Percentiles rank a stretch among this genome's conserved stretches.
Conservation (phyloP, 92 coral and sea anemone genomes). For the Scolanthus callimorphus region DNA sequence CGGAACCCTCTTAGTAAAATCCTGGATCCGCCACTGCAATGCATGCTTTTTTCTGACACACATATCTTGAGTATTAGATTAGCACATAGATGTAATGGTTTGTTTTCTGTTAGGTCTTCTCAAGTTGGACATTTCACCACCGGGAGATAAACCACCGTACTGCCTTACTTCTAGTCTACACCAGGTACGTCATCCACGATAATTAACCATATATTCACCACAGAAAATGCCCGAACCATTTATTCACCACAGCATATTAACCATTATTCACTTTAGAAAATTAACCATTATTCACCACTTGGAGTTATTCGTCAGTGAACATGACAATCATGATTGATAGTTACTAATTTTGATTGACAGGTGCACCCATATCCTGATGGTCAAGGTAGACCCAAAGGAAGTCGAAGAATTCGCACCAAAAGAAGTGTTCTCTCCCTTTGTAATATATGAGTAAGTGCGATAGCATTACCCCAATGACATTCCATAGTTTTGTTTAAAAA, state of each 20-base stretch:
- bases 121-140: constrained; percentile 94
- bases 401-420: constrained; percentile 93
- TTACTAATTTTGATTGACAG: constrained; percentile 44
- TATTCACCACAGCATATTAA: too few species aligned
- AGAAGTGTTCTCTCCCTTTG: constrained; percentile 89
- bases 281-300: too few species aligned
- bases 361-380: constrained; percentile 92
- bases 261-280: too few species aligned
- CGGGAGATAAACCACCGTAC: constrained; percentile 92
- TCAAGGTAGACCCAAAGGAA: constrained; percentile 90
- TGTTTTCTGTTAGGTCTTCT: constrained; percentile 55
- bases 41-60: background rate
- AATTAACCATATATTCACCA: too few species aligned
- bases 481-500: too few species aligned
- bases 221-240: too few species aligned
- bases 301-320: too few species aligned
- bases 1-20: too few species aligned
- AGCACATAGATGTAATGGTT: background rate
- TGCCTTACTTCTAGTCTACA: constrained; percentile 90
- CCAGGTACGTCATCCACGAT: constrained; percentile 55
- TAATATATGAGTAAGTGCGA: constrained; percentile 83
- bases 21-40: too few species aligned
- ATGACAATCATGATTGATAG: too few species aligned
- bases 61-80: background rate
- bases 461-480: too few species aligned